Evolutionary conservation across 2,888 invertebrate genomes (phyloP).

Genomic region (Noctuana brunneofusca): DNA sequence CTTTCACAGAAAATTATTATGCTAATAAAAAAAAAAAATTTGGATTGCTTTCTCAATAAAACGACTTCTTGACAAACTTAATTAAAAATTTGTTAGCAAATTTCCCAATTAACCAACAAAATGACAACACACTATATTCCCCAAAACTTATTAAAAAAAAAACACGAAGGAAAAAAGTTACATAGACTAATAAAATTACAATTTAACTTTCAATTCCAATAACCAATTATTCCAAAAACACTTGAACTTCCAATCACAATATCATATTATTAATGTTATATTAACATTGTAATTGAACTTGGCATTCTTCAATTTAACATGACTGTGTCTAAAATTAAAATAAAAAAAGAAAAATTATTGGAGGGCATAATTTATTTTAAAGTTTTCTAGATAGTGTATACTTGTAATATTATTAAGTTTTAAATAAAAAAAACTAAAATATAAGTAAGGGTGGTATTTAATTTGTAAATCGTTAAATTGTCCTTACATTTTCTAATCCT

Average conservation of each 20-base stretch:
- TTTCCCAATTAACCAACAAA: background rate
- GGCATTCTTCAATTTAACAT: too few relatives aligned
- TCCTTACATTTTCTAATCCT: background rate
- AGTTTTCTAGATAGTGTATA: too few relatives aligned
- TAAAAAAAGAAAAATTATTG: too few relatives aligned
- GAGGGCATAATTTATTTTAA: too few relatives aligned
- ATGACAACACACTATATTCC: background rate
- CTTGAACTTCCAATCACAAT: too few relatives aligned
- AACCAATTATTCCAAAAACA: too few relatives aligned
- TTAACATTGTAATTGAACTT: too few relatives aligned
- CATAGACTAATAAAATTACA: background rate
- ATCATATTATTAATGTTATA: too few relatives aligned
- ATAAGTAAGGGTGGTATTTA: background rate
- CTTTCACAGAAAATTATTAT: background rate
- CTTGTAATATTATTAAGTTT: too few relatives aligned
- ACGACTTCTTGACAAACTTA: background rate
- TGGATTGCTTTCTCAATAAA: background rate
- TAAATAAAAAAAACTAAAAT: too few relatives aligned
- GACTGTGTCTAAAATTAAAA: too few relatives aligned
- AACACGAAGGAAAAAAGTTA: slow-evolving; percentile 19
- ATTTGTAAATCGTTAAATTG: background rate
- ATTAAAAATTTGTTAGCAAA: background rate
- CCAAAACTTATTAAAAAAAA: slow-evolving; percentile 19
- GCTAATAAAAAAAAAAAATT: background rate
- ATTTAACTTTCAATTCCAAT: too few relatives aligned